phyloP scores from a whole-genome alignment of 2,113 vertebrate species.

The Alexandromys fortis region DNA sequence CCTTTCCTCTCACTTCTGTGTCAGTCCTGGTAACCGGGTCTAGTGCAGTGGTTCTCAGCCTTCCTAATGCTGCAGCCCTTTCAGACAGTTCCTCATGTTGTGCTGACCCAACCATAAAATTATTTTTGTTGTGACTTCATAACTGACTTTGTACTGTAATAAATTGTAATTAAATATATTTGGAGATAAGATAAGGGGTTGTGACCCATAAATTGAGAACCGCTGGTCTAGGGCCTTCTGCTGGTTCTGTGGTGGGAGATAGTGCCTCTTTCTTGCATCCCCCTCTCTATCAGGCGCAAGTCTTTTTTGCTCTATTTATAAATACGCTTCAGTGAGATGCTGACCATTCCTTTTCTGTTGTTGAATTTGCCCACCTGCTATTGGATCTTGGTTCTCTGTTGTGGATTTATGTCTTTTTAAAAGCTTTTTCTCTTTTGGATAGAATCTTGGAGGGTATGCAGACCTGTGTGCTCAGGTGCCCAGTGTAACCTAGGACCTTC shows the following conservation, averaged over 20 bases:
- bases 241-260: neutral
- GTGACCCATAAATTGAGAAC: neutral
- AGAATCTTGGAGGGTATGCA: neutral
- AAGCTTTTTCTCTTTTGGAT: neutral
- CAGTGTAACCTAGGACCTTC: neutral
- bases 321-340: constrained; percentile 11
- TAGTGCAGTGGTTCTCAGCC: neutral
- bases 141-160: neutral
- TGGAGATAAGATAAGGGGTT: neutral
- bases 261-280: neutral
- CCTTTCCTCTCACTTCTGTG: neutral
- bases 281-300: neutral
- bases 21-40: neutral
- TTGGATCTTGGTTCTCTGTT: neutral
- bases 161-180: neutral
- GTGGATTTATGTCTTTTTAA: neutral
- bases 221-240: neutral
- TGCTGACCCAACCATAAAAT: neutral
- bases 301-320: constrained; percentile 32
- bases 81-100: neutral
- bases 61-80: neutral
- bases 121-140: too few species aligned
- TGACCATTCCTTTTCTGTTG: neutral
- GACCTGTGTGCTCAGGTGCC: neutral
- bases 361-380: neutral